These are phyloP conservation scores for Empidonax traillii DNA, from an alignment of 2,113 vertebrate species.

Conservation along the genomic window DNA sequence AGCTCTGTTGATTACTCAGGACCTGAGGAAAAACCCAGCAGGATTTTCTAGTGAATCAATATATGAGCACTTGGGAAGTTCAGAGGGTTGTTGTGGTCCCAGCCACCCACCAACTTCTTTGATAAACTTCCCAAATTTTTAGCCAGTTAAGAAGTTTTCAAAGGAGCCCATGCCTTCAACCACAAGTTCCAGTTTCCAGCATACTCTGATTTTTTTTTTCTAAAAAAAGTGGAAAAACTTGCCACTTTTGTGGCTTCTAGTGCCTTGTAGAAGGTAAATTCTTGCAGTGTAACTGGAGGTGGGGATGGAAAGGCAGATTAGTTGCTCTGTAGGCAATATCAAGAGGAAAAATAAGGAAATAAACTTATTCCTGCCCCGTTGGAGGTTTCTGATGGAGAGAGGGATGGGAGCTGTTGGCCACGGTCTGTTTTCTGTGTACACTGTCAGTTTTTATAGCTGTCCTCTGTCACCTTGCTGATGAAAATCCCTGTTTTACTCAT, in stretches of 20 bases:
- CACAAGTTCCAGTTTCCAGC: background rate
- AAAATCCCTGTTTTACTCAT: background rate
- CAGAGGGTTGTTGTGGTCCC: background rate
- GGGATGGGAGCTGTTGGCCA: background rate
- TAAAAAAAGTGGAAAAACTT: background rate
- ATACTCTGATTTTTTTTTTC: background rate
- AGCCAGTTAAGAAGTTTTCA: too few relatives aligned
- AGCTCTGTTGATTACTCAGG: background rate
- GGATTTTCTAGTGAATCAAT: background rate
- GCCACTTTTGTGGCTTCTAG: background rate
- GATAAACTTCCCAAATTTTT: background rate
- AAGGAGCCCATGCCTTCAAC: background rate
- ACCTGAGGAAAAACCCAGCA: background rate
- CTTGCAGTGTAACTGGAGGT: accelerated
- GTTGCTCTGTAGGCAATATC: background rate
- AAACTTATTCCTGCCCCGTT: background rate
- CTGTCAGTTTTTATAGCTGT: background rate
- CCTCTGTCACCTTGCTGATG: background rate
- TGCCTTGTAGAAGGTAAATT: background rate
- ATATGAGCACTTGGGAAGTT: background rate
- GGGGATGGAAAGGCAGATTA: background rate
- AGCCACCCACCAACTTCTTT: background rate
- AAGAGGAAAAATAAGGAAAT: background rate
- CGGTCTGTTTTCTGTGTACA: background rate
- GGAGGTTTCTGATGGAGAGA: background rate